Base-by-base conservation (phyloP, 2,113 vertebrate genomes). In the Melanerpes aurifrons region DNA sequence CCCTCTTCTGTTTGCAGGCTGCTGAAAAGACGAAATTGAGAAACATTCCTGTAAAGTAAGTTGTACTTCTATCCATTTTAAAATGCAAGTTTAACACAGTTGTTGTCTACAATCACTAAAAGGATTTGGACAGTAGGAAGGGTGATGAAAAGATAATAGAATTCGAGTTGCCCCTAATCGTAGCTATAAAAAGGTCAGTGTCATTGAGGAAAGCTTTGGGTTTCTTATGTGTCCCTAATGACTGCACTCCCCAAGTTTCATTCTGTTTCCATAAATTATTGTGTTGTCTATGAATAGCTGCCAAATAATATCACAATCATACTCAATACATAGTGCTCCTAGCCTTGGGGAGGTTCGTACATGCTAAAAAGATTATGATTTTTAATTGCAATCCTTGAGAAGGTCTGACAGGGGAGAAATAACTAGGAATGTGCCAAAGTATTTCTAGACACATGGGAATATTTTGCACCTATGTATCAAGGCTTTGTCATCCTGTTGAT, bases 1-100 rank as follows among this genome's bases (percentile, higher is more conserved):
- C 85, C 85, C 85, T 95, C 90, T 97, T 98, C 94, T 98, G 47
- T 98, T 98, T 93, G 93, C 98, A 99, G 99, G 98, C 98, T 96
- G 97, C 98, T 59, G 99, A 99, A 97, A 99, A 99, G 97, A 97
- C 98, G 96, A 99, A 99, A 97, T 95, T 98, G 97, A 98, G 98
- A 98, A 98, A 97, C 95, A 96, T 98, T 94, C 97, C 98, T 92
- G 95, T 98, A 54, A 99, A 98, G 99, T 99, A 99, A 99, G 98
- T 98, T 89, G 37, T 83, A 96, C 95, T 96, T 90, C 62, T 95
- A 91, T 93, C 92, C 3, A 0, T 96, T 96, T 84, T 47, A 90
- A 93, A 94, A 93, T 75, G 73, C 67, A 40, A 81, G 73, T 96
- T 95, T 84, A 93, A 93, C 11, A 2, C 76, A 76, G 24, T 84